Conservation (phyloP, 2,113 vertebrate species). For the Ciconia boyciana region DNA sequence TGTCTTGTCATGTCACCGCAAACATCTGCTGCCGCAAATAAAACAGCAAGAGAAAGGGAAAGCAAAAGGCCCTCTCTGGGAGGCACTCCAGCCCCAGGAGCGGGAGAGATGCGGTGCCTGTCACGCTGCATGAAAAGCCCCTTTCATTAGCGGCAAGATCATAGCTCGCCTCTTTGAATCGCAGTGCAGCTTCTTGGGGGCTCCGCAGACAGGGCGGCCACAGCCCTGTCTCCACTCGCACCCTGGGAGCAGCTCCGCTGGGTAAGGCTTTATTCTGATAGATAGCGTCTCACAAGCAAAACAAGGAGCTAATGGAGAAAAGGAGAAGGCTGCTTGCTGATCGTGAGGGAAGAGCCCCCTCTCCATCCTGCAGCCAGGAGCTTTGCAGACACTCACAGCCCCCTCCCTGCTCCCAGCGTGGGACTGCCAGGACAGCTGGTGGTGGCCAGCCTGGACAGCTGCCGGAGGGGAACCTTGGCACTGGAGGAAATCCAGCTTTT, state of each 20-base stretch:
- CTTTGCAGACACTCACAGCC: not conserved
- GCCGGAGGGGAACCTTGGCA: not conserved
- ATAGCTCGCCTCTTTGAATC: not conserved
- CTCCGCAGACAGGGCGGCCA: not conserved
- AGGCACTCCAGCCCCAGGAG: not conserved
- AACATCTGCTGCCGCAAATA: conserved; percentile 7
- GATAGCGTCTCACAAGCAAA: not conserved
- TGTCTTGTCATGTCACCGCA: conserved; percentile 11
- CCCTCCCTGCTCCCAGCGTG: not conserved
- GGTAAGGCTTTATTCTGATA: not conserved
- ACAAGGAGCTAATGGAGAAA: not conserved
- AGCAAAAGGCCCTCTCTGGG: not conserved
- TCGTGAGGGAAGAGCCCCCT: not conserved
- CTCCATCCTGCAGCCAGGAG: not conserved
- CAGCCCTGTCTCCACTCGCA: not conserved
- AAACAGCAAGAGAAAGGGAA: not conserved
- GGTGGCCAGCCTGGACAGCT: not conserved
- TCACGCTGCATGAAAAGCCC: conserved; percentile 14
- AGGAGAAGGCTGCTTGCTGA: not conserved
- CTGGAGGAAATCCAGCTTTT: not conserved
- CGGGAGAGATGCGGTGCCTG: not conserved
- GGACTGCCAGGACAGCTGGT: not conserved
- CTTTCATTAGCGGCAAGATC: not conserved
- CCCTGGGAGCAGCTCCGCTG: not conserved
- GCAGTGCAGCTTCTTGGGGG: not conserved